Evolutionary conservation across 1,140 invertebrate genomes (phyloP), one percentile per base, ranked within the genome.

Genomic region (Rhyzopertha dominica): DNA sequence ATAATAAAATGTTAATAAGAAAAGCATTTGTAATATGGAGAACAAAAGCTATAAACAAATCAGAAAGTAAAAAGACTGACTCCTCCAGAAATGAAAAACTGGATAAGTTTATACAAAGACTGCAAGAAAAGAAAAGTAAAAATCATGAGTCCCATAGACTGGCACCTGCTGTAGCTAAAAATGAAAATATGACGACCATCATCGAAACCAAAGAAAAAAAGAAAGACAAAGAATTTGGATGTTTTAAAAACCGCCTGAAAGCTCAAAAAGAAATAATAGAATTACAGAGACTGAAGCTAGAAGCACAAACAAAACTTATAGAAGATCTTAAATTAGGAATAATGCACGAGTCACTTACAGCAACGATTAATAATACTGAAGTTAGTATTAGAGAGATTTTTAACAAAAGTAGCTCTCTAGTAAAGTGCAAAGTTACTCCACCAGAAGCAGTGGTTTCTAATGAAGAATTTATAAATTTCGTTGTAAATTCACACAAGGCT

Each of bases 231-330:
- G n/a, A n/a, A n/a, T n/a, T n/a, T n/a, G n/a, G n/a, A n/a, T 25
- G 23, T 24, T 56, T 48, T 43, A 30, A 38, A 46, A 49, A 42
- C 38, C 76, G 79, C 49, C 75, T 76, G 14, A 76, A 75, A 56
- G 67, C 77, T 10, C 80, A 82, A 61, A 77, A 79, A 59, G 70
- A 75, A 43, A 77, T 80, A 25, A 82, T 82, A 28, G 73, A 78
- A 22, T 47, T 74, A 7, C 78, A 81, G 57, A 77, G 76, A 54
- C 63, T 71, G 4, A 80, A 80, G 63, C 56, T 82, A 42, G 72
- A 80, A 48, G 72, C 79, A 38, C 78, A 81, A 63, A 74, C 77
- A 37, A 72, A 74, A 53, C 42, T 79, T 1, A 82, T 82, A 38
- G 74, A 78, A 61, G 73, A 80, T 57, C 57, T 82, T 0, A 80